phyloP scores from a whole-genome alignment of 2,888 invertebrate species.

The Rhagium mordax region DNA sequence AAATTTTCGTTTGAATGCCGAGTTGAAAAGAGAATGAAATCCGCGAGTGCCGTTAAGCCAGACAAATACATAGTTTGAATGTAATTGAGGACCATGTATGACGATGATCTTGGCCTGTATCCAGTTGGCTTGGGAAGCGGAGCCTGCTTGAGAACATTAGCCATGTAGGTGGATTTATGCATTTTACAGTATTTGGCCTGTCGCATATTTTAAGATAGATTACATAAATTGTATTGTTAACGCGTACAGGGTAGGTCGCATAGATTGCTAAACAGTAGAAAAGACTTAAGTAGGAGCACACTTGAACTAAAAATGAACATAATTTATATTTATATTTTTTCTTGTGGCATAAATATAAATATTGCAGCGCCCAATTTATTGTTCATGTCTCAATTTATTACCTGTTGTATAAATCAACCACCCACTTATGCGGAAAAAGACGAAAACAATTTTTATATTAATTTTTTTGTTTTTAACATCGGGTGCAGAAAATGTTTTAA shows the following conservation, averaged over 20 bases:
- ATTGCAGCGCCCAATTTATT: background rate
- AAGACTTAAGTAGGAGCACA: too few relatives aligned
- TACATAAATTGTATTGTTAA: slow-evolving; percentile 6
- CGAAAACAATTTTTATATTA: background rate
- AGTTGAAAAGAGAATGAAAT: slow-evolving; percentile 43
- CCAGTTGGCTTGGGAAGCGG: slow-evolving; percentile 44
- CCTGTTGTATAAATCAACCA: background rate
- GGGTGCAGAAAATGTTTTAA: background rate
- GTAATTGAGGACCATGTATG: slow-evolving; percentile 48
- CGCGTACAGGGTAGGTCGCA: background rate
- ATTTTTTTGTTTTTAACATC: background rate
- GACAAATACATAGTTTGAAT: slow-evolving; percentile 51
- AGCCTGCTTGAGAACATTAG: slow-evolving; percentile 30
- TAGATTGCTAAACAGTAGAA: too few relatives aligned
- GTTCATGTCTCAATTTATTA: background rate
- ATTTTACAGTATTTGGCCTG: slow-evolving; percentile 29
- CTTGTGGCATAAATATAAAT: background rate
- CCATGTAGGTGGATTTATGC: slow-evolving; percentile 36
- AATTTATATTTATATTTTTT: background rate
- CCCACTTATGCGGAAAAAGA: background rate
- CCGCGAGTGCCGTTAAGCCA: slow-evolving; percentile 48
- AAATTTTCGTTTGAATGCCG: slow-evolving; percentile 37
- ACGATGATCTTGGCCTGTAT: slow-evolving; percentile 47
- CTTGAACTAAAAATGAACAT: too few relatives aligned
- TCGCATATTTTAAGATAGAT: slow-evolving; percentile 31